Evolutionary conservation across 2,113 vertebrate species (phyloP).

Genomic region (Hemiprocne comata): DNA sequence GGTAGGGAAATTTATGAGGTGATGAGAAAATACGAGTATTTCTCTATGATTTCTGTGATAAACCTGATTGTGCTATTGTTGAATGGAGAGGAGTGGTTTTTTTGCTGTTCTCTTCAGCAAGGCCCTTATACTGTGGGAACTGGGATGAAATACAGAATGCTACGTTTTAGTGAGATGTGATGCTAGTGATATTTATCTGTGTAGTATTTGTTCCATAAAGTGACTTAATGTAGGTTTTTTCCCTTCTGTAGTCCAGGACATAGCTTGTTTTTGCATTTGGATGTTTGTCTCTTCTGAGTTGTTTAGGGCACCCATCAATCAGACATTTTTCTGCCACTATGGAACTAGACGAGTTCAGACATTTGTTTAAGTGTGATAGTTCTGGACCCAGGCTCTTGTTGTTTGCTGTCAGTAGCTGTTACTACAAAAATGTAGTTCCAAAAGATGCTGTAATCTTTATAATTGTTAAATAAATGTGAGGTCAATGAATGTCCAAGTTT

Average conservation of each 20-base stretch:
- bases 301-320: not conserved
- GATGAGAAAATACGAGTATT: constrained; percentile 49
- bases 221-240: not conserved
- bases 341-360: not conserved
- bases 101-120: not conserved
- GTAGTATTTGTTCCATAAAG: not conserved
- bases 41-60: not conserved
- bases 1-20: constrained; percentile 37
- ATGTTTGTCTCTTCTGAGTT: constrained; percentile 8
- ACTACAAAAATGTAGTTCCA: not conserved
- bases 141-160: not conserved
- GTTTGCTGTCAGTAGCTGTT: not conserved
- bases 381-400: not conserved
- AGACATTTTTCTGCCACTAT: not conserved
- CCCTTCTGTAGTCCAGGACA: not conserved
- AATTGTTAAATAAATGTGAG: not conserved
- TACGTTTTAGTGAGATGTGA: not conserved
- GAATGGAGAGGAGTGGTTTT: not conserved
- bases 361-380: not conserved
- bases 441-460: not conserved
- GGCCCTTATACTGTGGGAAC: not conserved
- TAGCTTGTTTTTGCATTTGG: not conserved
- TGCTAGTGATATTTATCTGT: constrained; percentile 9
- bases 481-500: not conserved
- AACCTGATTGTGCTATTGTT: not conserved